Evolutionary conservation across 2,888 invertebrate species (phyloP), one percentile per base, ranked within the genome.

Genomic region (Apoderus coryli): DNA sequence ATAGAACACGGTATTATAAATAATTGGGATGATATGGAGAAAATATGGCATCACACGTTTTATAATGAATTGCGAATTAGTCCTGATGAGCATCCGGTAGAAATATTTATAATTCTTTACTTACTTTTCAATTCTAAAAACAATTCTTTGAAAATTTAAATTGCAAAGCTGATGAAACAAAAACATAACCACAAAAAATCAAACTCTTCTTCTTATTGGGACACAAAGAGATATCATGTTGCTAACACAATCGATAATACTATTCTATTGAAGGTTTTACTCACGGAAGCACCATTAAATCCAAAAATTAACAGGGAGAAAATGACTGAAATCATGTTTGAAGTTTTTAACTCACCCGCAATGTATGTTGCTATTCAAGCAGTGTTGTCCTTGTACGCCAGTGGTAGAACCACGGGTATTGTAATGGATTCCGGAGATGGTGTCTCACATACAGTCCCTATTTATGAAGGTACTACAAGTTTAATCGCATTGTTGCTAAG

Each of bases 21-120:
- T 42, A 72, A 84, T 55, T 85, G 84, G 84, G 78, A 81, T 43
- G 84, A 84, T 47, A 79, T 86, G 76, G 85, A 86, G 57, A 85
- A 82, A 56, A 74, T 86, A 44, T 85, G 84, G 81, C 80, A 84
- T 53, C 79, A 85, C 54, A 72, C 77, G 13, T 85, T 84, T 59
- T 85, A 81, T 63, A 80, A 76, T 49, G 79, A 79, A 49, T 63
- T 86, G 32, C 65, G 76, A 43, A 76, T 81, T 7, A 77, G 84
- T 3, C 85, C 86, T 0, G 85, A 86, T 55, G 76, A 77, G 45
- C 72, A 80, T 43, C 79, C 74, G 10, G 71, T 85, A 16, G n/a
- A n/a, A n/a, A n/a, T n/a, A n/a, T n/a, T n/a, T n/a, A n/a, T n/a
- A n/a, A n/a, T n/a, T n/a, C n/a, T n/a, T n/a, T n/a, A n/a, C n/a